These are phyloP conservation scores for Conus betulinus DNA, from an alignment of 1,140 invertebrate species.

Conservation along the genomic window DNA sequence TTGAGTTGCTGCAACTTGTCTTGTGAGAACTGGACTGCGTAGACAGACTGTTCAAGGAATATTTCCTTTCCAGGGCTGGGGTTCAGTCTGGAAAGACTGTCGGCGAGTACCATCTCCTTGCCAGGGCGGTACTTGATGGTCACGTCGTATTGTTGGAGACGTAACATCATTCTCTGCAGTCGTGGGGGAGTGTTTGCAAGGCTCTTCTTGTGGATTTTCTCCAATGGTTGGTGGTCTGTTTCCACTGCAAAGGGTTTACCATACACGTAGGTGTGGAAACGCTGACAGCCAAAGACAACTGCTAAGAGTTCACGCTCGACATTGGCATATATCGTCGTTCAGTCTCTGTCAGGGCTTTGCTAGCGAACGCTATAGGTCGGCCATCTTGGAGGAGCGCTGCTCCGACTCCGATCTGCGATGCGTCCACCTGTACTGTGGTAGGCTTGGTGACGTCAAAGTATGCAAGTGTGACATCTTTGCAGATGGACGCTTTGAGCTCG, in stretches of 20 bases:
- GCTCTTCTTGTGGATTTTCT: conserved; percentile 62
- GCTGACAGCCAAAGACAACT: conserved; percentile 67
- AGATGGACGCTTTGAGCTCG: conserved; percentile 51
- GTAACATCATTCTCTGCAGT: too few relatives aligned
- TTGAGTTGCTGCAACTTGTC: too few relatives aligned
- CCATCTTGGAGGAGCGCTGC: conserved; percentile 66
- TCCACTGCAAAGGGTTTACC: conserved; percentile 58
- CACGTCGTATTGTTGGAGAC: too few relatives aligned
- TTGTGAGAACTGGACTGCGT: too few relatives aligned
- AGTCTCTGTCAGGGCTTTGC: conserved; percentile 65
- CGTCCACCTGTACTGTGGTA: conserved; percentile 54
- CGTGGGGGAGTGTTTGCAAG: conserved; percentile 28
- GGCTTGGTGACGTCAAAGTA: conserved; percentile 52
- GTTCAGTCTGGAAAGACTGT: too few relatives aligned
- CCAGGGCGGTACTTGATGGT: too few relatives aligned
- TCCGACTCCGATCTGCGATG: conserved; percentile 66
- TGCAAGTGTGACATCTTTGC: conserved; percentile 40
- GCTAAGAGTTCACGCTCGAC: conserved; percentile 77
- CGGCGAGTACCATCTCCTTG: too few relatives aligned
- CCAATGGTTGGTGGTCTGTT: conserved; percentile 71
- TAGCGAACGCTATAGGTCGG: conserved; percentile 71
- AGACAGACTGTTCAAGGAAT: too few relatives aligned
- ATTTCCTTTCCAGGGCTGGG: too few relatives aligned
- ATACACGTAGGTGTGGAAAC: conserved; percentile 75
- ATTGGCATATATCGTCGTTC: conserved; percentile 73